phyloP scores from a whole-genome alignment of 2,888 invertebrate genomes.

The Helobdella robusta region DNA sequence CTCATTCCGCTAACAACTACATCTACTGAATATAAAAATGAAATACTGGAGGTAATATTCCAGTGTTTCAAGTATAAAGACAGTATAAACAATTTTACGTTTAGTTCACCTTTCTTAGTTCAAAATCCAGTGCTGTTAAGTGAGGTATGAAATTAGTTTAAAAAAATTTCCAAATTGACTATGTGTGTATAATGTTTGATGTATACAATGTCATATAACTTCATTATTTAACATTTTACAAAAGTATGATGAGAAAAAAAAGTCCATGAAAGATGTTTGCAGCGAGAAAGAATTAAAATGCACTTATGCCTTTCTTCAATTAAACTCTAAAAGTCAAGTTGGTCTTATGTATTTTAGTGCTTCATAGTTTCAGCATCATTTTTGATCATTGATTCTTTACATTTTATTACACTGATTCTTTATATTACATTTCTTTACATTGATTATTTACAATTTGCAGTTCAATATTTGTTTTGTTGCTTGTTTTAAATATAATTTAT shows the following conservation, averaged over 20 bases:
- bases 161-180: neutral
- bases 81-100: neutral
- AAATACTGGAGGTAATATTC: constrained; percentile 18
- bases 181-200: neutral
- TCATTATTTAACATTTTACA: neutral
- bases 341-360: neutral
- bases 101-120: constrained; percentile 11
- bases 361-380: neutral
- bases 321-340: constrained; percentile 9
- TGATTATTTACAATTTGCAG: neutral
- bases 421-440: neutral
- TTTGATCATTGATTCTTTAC: neutral
- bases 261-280: constrained; percentile 17
- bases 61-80: constrained; percentile 19
- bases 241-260: constrained; percentile 20
- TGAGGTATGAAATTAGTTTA: constrained; percentile 8
- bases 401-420: neutral
- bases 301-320: constrained; percentile 12
- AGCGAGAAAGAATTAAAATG: constrained; percentile 17
- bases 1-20: neutral
- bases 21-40: constrained; percentile 16
- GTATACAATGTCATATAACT: neutral
- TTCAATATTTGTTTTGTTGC: neutral
- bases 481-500: neutral
- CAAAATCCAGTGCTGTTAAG: constrained; percentile 12